Evolutionary conservation across 2,888 invertebrate genomes (phyloP), one percentile per base, ranked within the genome.

Genomic region (Dexiosoma caninum): DNA sequence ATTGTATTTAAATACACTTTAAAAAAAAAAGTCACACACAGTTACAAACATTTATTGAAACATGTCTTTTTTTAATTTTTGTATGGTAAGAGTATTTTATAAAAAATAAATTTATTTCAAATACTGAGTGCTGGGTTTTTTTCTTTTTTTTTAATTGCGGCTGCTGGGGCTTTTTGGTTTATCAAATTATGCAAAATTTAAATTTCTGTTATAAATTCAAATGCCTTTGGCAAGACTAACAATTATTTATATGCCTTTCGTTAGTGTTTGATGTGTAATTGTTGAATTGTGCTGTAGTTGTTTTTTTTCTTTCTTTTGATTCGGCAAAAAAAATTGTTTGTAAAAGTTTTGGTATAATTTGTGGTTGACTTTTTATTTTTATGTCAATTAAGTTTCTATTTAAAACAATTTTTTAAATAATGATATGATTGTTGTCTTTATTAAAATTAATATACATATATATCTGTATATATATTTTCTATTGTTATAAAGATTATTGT

Each of bases 341-440:
- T 12, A 49, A 59, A 32, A 35, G 16, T 40, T 67, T 67, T 75
- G 67, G 40, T 75, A 16, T 37, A 60, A 42, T 67, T 75, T 67
- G 51, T 60, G 66, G 57, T 59, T 75, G 49, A 23, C 37, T 21
- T 23, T 60, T 60, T 3, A 14, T 21, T 23, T 60, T 60, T 3
- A 14, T 53, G 23, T 55, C 32, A 16, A 37, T 53, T 40, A 3
- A 14, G 10, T 71, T 62, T 49, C 19, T 14, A 7, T 40, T 51
- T 14, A 9, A 32, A 40, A 44, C 49, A n/a, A 3, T 46, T 14
- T 23, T n/a, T 46, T 44, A n/a, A 16, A 42, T 32, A 44, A 7
- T 77, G 77, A 77, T 77, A 77, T 77, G 77, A 71, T 70, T 55
- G 9, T 40, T 64, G 2, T 42, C n/a, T 1, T 49, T 51, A 19